A percentile compares a stretch with the other conserved stretches of the same genome.
These are phyloP conservation scores for Heliconius hermathena DNA, from an alignment of 1,140 invertebrate species.

Conservation along the genomic window DNA sequence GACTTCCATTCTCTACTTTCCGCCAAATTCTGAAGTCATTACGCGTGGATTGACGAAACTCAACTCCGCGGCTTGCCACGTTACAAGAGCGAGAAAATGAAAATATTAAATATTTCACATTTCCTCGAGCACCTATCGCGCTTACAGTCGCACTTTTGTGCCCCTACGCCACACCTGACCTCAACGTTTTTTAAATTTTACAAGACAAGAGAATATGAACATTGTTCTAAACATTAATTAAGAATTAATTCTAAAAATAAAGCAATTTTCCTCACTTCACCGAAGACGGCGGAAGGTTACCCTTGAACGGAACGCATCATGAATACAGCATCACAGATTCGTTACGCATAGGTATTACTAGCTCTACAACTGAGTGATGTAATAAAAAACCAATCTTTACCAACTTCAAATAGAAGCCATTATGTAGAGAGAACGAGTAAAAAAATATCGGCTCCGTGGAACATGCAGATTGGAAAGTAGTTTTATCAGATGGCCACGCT, in stretches of 20 bases:
- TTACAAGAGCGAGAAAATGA: no score
- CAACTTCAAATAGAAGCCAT: not conserved
- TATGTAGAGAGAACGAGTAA: constrained; percentile 5
- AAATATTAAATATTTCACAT: no score
- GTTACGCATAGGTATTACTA: not conserved
- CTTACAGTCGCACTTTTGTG: no score
- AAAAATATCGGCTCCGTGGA: not conserved
- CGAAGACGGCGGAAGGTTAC: constrained; percentile 13
- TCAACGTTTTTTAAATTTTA: no score
- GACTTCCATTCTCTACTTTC: no score
- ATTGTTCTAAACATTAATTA: not conserved
- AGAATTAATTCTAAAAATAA: not conserved
- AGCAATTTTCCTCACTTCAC: constrained; percentile 1
- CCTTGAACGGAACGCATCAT: constrained; percentile 3
- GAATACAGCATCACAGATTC: not conserved
- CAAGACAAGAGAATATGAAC: not conserved
- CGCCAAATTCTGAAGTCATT: no score
- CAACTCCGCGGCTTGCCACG: no score
- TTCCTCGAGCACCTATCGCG: no score
- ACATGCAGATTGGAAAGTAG: constrained; percentile 44
- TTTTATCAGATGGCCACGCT: constrained; percentile 46
- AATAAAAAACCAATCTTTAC: constrained; percentile 9
- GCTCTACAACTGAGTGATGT: not conserved
- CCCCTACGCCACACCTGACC: no score
- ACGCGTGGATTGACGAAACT: no score